Conservation (phyloP, 2,888 invertebrate species). For the Gerris lacustris region DNA sequence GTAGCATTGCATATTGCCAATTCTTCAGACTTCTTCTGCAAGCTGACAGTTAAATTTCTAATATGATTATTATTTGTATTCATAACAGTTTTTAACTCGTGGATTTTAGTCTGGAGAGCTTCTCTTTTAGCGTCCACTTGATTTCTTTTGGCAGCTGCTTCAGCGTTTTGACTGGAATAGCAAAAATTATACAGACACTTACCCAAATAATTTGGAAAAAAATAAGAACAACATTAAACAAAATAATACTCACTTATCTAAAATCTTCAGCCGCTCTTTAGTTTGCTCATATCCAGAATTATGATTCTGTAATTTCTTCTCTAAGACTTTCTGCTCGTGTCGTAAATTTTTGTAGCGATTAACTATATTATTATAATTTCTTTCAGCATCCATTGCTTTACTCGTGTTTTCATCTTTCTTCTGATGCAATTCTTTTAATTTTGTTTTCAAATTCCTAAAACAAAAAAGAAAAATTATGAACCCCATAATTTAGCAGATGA, state of each 20-base stretch:
- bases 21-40: background rate
- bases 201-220: background rate
- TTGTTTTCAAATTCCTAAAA: background rate
- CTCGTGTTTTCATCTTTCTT: background rate
- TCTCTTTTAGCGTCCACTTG: slow-evolving; percentile 14
- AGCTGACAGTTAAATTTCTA: slow-evolving; percentile 21
- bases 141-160: slow-evolving; percentile 19
- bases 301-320: background rate
- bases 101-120: slow-evolving; percentile 16
- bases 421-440: background rate
- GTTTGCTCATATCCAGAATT: background rate
- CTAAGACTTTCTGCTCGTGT: background rate
- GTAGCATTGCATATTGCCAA: background rate
- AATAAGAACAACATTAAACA: background rate
- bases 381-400: background rate
- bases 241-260: background rate
- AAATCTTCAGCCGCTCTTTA: background rate
- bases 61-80: slow-evolving; percentile 21
- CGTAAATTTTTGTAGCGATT: background rate
- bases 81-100: slow-evolving; percentile 21
- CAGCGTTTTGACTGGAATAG: slow-evolving; percentile 21
- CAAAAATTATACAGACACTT: slow-evolving; percentile 17
- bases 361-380: slow-evolving; percentile 1
- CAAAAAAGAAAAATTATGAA: background rate
- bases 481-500: background rate